These are phyloP conservation scores for Silurus lanzhouensis DNA, from an alignment of 2,797 vertebrate genomes.

Conservation along the genomic window DNA sequence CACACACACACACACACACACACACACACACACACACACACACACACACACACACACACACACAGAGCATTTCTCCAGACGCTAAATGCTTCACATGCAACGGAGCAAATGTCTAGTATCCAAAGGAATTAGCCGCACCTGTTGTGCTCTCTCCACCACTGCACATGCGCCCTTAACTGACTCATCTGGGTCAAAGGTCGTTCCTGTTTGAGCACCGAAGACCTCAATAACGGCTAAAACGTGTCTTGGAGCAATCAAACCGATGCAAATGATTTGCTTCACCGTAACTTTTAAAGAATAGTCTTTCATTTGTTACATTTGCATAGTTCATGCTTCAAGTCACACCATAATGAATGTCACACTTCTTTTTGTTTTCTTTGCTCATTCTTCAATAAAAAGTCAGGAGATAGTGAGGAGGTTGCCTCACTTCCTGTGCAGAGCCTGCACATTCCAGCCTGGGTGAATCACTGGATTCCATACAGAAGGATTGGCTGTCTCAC, in stretches of 20 bases:
- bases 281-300: background rate
- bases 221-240: conserved; percentile 33
- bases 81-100: conserved; percentile 31
- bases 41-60: conserved; percentile 7
- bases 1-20: conserved; percentile 23
- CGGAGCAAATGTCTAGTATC: conserved; percentile 33
- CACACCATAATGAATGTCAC: background rate
- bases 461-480: conserved; percentile 61
- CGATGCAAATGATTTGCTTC: background rate
- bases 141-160: conserved; percentile 41
- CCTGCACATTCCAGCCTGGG: conserved; percentile 58
- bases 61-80: conserved; percentile 40
- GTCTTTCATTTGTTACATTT: background rate
- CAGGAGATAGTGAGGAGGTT: conserved; percentile 44
- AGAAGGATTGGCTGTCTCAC: conserved; percentile 19
- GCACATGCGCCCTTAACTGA: conserved; percentile 22
- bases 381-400: background rate
- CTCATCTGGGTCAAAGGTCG: conserved; percentile 51
- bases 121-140: conserved; percentile 54
- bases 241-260: background rate
- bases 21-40: conserved; percentile 20
- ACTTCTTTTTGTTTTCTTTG: background rate
- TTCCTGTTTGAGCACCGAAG: conserved; percentile 18
- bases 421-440: conserved; percentile 67
- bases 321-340: background rate